These are phyloP conservation scores for Ariopsis seemanni DNA, from an alignment of 2,113 vertebrate genomes.

Conservation along the genomic window DNA sequence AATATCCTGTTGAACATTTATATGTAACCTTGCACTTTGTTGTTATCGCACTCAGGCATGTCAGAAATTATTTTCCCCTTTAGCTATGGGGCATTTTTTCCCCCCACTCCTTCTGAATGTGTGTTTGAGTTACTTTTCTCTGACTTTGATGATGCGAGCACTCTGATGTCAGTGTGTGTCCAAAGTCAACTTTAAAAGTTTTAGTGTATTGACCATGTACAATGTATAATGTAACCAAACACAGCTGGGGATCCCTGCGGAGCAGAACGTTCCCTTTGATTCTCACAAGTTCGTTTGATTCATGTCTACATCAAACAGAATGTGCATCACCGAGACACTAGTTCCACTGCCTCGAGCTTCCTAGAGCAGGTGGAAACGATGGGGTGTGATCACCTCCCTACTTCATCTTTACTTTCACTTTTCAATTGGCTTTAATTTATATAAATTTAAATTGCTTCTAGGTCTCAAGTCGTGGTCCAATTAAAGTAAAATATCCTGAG, in stretches of 20 bases:
- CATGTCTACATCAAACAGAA: constrained; percentile 44
- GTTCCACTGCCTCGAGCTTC: constrained; percentile 25
- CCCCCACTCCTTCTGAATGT: neutral
- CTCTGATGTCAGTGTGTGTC: neutral
- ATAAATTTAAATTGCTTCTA: constrained; percentile 30
- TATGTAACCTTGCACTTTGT: neutral
- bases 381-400: neutral
- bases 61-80: no score
- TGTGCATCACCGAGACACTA: neutral
- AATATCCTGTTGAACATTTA: neutral
- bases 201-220: constrained; percentile 7
- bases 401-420: neutral
- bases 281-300: constrained; percentile 7
- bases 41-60: neutral
- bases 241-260: constrained; percentile 2
- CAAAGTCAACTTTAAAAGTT: neutral
- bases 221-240: neutral
- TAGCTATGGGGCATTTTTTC: neutral
- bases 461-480: constrained; percentile 5
- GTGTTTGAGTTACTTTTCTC: neutral
- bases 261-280: constrained; percentile 9
- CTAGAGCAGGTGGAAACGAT: constrained; percentile 6
- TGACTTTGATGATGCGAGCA: neutral
- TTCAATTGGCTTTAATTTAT: constrained; percentile 33
- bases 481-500: constrained; percentile 37